These are phyloP conservation scores for Ptychodera flava DNA, from an alignment of 35 echinoderm and acorn worm species.

Conservation along the genomic window DNA sequence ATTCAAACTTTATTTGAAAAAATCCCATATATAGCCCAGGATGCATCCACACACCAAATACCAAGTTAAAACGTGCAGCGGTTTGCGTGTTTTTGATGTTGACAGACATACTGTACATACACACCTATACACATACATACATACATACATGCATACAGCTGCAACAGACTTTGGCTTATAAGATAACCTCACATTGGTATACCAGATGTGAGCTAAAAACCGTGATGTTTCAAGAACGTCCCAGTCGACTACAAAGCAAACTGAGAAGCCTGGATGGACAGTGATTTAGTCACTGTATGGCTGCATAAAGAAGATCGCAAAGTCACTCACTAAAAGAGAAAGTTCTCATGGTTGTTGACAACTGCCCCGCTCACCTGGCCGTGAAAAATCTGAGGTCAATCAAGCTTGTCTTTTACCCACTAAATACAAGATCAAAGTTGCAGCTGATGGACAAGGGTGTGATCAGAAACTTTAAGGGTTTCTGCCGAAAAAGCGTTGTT, in stretches of 20 bases:
- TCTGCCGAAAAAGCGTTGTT: conserved; percentile 6
- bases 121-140: no score
- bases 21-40: no score
- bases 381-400: neutral
- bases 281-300: conserved; percentile 5
- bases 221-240: conserved; percentile 15
- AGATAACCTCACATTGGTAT: no score
- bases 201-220: no score
- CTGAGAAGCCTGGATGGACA: conserved; percentile 15
- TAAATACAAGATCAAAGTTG: conserved; percentile 16
- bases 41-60: no score
- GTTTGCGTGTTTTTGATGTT: no score
- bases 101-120: no score
- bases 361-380: conserved; percentile 13
- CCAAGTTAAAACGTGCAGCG: no score
- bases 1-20: no score
- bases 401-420: conserved; percentile 8
- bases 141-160: no score
- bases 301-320: neutral
- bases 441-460: conserved; percentile 18
- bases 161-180: no score
- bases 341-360: conserved; percentile 16
- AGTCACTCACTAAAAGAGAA: neutral
- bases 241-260: conserved; percentile 15
- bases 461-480: conserved; percentile 3